Evolutionary conservation across 2,888 invertebrate genomes (phyloP).

Genomic region (Torymus tubicola): DNA sequence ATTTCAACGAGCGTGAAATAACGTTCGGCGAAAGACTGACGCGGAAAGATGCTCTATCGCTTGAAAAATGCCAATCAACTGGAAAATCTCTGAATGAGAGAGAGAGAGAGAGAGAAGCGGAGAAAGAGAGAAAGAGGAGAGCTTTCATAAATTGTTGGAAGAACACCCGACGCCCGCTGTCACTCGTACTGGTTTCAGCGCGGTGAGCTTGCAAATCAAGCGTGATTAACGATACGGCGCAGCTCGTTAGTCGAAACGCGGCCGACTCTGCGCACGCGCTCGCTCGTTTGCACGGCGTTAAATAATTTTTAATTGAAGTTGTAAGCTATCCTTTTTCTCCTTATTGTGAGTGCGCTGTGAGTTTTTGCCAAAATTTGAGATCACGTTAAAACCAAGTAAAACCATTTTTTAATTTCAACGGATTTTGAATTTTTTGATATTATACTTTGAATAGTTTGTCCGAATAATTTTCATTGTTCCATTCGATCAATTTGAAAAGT

Average conservation of each 20-base stretch:
- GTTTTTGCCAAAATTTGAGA: slow-evolving; percentile 12
- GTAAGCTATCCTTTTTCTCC: slow-evolving; percentile 21
- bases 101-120: neutral
- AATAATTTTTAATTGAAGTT: slow-evolving; percentile 58
- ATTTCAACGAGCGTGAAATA: neutral
- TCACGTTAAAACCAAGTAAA: neutral
- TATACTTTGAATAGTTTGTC: no score
- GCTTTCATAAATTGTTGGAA: slow-evolving; percentile 54
- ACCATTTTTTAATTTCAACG: no score
- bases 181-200: slow-evolving; percentile 48
- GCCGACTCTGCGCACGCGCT: slow-evolving; percentile 7
- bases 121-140: slow-evolving; percentile 4
- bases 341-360: neutral
- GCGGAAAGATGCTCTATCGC: neutral
- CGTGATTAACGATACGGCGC: slow-evolving; percentile 58
- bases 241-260: slow-evolving; percentile 56
- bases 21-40: neutral
- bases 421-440: no score
- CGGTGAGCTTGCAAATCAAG: slow-evolving; percentile 58
- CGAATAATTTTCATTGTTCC: no score
- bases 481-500: no score
- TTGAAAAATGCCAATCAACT: slow-evolving; percentile 33
- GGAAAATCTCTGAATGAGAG: slow-evolving; percentile 44
- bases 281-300: slow-evolving; percentile 49
- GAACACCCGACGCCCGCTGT: slow-evolving; percentile 39